Evolutionary conservation across 2,113 vertebrate genomes (phyloP), one percentile per base, ranked within the genome.

Genomic region (Actinemys pallida): DNA sequence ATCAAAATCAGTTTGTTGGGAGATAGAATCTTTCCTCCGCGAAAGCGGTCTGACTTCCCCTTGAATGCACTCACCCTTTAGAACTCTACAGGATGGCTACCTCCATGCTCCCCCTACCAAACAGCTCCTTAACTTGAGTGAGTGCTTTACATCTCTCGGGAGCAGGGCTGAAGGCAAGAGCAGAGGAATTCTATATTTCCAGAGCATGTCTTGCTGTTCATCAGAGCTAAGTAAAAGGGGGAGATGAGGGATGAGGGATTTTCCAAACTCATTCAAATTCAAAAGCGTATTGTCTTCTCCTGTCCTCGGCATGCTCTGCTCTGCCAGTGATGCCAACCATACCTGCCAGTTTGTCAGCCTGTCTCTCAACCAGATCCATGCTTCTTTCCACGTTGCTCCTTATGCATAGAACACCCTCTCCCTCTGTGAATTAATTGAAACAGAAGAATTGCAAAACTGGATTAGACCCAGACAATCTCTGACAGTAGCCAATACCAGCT

Each of bases 1-100:
- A 93, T 95, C 93, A 94, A 88, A 95, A 95, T 84, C 65, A 52
- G 91, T 92, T 79, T 96, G 96, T 95, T 95, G 96, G 90, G 82
- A 92, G 88, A 81, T 87, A 92, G 53, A 85, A 94, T 88, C 89
- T 93, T 96, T 95, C 62, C 29, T 91, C 90, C 39, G 92, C 92
- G 95, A 95, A 97, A 95, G 2, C 57, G 52, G 72, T 35, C 59
- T n/a, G 65, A 91, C 95, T 93, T 96, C 87, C 94, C 96, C 96
- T 96, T 84, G 96, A 0, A 93, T 95, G 96, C 96, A 95, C 96
- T 65, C 90, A 65, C 2, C 91, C 86, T 86, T 52, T 13, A 7
- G 79, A 9, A 56, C 93, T 57, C 24, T 0, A 1, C 25, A 53
- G 94, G 91, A 83, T 85, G 87, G 19, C 31, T 94, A 83, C 87